Percentiles rank a stretch among this genome's conserved stretches.
Conservation (phyloP, 1,140 invertebrate species). For the Grapholita molesta region DNA sequence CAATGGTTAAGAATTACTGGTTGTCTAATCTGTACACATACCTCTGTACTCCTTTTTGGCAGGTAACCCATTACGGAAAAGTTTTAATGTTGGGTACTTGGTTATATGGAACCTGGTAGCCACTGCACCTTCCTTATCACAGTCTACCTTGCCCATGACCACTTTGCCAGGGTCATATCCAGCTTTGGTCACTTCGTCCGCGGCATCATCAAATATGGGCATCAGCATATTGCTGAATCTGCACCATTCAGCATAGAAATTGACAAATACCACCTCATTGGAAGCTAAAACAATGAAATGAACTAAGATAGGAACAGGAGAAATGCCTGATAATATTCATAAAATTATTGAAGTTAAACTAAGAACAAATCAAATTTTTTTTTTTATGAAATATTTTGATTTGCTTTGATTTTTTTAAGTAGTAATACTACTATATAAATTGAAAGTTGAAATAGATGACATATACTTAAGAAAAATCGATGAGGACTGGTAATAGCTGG, state of each 20-base stretch:
- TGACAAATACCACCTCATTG: slow-evolving; percentile 98
- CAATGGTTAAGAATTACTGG: no score
- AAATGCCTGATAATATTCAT: no score
- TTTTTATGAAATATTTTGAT: no score
- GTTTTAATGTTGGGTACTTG: slow-evolving; percentile 99
- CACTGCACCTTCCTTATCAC: slow-evolving; percentile 92
- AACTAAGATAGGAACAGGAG: neutral
- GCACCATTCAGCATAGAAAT: slow-evolving; percentile 99
- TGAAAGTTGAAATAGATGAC: no score
- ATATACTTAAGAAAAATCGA: no score
- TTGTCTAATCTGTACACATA: slow-evolving; percentile 25
- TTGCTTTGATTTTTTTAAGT: no score
- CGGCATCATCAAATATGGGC: slow-evolving; percentile 98
- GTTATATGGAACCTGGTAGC: slow-evolving; percentile 96
- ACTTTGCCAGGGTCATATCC: slow-evolving; percentile 91
- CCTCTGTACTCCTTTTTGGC: slow-evolving; percentile 97
- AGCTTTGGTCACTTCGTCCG: slow-evolving; percentile 89
- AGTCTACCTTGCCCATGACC: slow-evolving; percentile 98
- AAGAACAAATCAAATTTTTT: no score
- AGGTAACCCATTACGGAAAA: slow-evolving; percentile 95
- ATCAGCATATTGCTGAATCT: slow-evolving; percentile 96
- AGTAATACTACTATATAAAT: no score
- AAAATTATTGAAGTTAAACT: no score
- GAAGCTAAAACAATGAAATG: slow-evolving; percentile 84
- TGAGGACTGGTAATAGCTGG: no score